Evolutionary conservation across 2,797 vertebrate genomes (phyloP).

Genomic region (Dipus sagitta): DNA sequence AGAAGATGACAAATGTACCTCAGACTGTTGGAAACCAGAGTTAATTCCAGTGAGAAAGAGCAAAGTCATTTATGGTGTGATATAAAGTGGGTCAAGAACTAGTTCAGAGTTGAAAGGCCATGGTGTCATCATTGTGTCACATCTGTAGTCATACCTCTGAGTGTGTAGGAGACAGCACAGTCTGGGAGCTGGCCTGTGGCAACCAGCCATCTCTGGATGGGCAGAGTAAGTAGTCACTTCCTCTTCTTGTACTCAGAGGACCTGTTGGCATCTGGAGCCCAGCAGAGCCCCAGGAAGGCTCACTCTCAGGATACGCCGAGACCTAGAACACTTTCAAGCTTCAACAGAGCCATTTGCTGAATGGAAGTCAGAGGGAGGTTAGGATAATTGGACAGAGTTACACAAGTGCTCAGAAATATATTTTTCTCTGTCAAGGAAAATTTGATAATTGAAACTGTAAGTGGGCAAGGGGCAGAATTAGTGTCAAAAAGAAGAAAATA

Average conservation of each 20-base stretch:
- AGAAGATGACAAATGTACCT: not conserved
- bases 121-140: not conserved
- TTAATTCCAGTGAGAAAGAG: not conserved
- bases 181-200: accelerated
- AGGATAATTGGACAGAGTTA: not conserved
- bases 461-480: not conserved
- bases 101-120: not conserved
- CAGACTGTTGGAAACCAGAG: no score
- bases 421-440: not conserved
- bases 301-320: not conserved
- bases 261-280: accelerated
- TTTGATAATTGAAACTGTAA: not conserved
- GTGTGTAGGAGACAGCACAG: not conserved
- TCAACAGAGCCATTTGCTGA: not conserved
- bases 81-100: accelerated
- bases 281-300: not conserved
- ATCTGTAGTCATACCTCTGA: accelerated
- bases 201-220: no score
- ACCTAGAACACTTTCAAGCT: not conserved
- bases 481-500: not conserved
- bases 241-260: not conserved
- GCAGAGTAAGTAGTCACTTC: accelerated
- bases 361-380: no score
- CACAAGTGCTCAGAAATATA: not conserved
- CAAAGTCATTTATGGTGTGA: no score